Evolutionary conservation across 1,140 invertebrate genomes (phyloP).

Genomic region (Leptonema lineaticorne): DNA sequence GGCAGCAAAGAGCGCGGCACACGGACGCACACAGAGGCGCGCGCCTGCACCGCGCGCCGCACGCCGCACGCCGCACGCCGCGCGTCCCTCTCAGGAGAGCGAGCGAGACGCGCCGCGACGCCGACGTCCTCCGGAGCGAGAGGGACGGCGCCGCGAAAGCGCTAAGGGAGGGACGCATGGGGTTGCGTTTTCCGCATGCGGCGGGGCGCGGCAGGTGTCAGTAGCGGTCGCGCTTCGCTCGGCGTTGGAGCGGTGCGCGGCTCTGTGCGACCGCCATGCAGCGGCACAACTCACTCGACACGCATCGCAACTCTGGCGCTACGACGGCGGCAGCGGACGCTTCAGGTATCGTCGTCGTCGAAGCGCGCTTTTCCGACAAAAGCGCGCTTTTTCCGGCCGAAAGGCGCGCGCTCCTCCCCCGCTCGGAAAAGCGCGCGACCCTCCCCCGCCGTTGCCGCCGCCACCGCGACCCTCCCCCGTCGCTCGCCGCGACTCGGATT

Average conservation of each 20-base stretch:
- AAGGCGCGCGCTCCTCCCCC: not conserved
- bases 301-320: not conserved
- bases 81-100: not conserved
- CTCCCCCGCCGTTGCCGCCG: not conserved
- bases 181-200: slow-evolving; percentile 5
- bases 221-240: slow-evolving; percentile 7
- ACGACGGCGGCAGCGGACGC: not conserved
- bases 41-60: no score
- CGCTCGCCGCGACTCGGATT: not conserved
- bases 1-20: not conserved
- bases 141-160: not conserved
- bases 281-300: not conserved
- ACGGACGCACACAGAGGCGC: not conserved
- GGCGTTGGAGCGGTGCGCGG: not conserved
- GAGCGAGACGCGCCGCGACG: not conserved
- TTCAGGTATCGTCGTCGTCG: not conserved
- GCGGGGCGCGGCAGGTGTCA: slow-evolving; percentile 17
- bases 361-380: not conserved
- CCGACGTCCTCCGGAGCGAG: not conserved
- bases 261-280: not conserved
- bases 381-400: no score
- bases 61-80: no score
- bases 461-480: not conserved
- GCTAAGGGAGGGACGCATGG: not conserved
- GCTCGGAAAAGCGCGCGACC: not conserved